Evolutionary conservation across 2,797 vertebrate species (phyloP), one percentile per base, ranked within the genome.

Genomic region (Perdix hodgsoniae): DNA sequence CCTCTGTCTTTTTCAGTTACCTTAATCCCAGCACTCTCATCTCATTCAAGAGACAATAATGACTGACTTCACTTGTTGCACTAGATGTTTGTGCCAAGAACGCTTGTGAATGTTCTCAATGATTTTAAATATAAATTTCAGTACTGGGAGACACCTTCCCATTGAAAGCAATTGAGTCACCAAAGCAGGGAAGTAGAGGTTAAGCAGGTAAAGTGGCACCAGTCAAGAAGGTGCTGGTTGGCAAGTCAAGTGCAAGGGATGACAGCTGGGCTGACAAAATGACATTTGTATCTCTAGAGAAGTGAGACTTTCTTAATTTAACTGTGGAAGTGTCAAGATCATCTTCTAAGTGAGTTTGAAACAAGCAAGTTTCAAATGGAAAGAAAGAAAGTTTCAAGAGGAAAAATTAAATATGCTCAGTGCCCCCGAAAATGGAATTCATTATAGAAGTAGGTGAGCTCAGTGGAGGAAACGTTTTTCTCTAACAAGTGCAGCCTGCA

Each of bases 291-390:
- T 84, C 87, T 95, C 95, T 84, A 72, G 87, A 94, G 76, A 96
- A 94, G 92, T 93, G 94, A 92, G 89, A 85, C 76, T 93, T 91
- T 91, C 94, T 92, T 96, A 94, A 96, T 95, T 91, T 96, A 94
- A 91, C 87, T n/a, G 59, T 33, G 83, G 82, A 92, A 91, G 79
- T 95, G 95, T 93, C 91, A 81, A 89, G 92, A 96, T 94, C 85
- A 63, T 91, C 82, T 92, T 93, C 92, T 89, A 92, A 94, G 75
- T 75, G 85, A 91, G 91, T 91, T 63, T 66, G 88, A 88, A 84
- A 65, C n/a, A 83, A 89, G n/a, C 21, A 85, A 93, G 59, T 83
- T 93, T 92, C 75, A 45, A 72, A 83, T 14, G 23, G 83, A 91
- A 90, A 79, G 61, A 47, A 33, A 80, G 57, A 60, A 94, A 82